Percentiles rank a stretch among this genome's conserved stretches.
These are phyloP conservation scores for Otus sunia DNA, from an alignment of 2,113 vertebrate genomes.

Conservation along the genomic window DNA sequence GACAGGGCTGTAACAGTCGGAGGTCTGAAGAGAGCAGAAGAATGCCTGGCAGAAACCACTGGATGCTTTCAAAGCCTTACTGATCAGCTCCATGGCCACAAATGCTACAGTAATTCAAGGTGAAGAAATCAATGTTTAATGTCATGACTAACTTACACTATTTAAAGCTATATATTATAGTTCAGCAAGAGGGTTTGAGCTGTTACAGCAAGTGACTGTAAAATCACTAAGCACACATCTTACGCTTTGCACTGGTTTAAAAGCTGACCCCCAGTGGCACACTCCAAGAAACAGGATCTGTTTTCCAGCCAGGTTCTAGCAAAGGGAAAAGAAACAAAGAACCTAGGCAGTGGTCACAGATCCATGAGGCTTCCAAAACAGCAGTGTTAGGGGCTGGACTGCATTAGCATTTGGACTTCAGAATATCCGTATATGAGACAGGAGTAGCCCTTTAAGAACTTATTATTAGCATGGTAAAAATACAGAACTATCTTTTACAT, in stretches of 20 bases:
- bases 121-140: neutral
- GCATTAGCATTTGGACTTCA: neutral
- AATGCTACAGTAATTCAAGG: neutral
- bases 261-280: neutral
- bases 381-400: neutral
- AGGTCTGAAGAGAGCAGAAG: neutral
- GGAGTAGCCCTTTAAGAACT: neutral
- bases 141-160: neutral
- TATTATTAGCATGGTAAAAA: neutral
- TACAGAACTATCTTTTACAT: neutral
- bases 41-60: neutral
- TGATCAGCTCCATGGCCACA: neutral
- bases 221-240: neutral
- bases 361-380: neutral
- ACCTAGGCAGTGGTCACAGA: neutral
- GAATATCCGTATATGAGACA: fast-evolving
- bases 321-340: neutral
- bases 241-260: neutral
- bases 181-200: neutral
- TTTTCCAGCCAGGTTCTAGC: neutral
- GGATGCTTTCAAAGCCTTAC: neutral
- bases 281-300: neutral
- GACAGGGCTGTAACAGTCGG: neutral
- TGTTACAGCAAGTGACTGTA: neutral
- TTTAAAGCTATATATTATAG: neutral